phyloP scores from a whole-genome alignment of 2,888 invertebrate species.

The Lottia gigantea region DNA sequence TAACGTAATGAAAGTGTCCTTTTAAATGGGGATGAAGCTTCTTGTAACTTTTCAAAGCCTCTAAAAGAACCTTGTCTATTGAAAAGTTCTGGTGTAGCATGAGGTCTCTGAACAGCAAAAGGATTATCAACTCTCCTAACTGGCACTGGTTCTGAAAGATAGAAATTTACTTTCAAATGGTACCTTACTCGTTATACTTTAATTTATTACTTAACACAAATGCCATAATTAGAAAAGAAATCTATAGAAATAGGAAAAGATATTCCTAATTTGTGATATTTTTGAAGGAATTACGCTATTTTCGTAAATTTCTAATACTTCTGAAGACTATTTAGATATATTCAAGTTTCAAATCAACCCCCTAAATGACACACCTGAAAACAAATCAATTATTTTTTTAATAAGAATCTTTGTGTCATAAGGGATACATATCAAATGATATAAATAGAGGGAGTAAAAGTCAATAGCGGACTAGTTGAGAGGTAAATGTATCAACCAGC shows the following conservation, averaged over 20 bases:
- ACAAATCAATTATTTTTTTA: too few relatives aligned
- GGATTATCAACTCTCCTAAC: slow-evolving; percentile 78
- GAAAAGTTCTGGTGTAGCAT: slow-evolving; percentile 92
- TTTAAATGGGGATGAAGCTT: slow-evolving; percentile 80
- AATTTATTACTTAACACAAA: too few relatives aligned
- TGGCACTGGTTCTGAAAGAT: slow-evolving; percentile 69
- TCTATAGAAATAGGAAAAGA: too few relatives aligned
- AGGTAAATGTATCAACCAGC: background rate
- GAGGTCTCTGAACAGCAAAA: slow-evolving; percentile 75
- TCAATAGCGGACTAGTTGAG: background rate
- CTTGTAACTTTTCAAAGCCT: slow-evolving; percentile 75
- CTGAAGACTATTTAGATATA: too few relatives aligned
- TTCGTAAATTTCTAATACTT: too few relatives aligned
- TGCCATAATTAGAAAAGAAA: too few relatives aligned
- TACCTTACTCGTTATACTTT: too few relatives aligned
- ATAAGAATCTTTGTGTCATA: background rate
- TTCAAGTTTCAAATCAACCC: too few relatives aligned
- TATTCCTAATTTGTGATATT: too few relatives aligned
- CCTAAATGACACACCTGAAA: too few relatives aligned
- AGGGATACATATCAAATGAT: background rate
- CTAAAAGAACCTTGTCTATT: slow-evolving; percentile 95
- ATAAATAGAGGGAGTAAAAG: background rate
- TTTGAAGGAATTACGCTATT: too few relatives aligned
- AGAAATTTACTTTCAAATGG: background rate
- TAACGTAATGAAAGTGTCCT: slow-evolving; percentile 94